phyloP scores from a whole-genome alignment of 2,113 vertebrate species.

The Oxyura jamaicensis region DNA sequence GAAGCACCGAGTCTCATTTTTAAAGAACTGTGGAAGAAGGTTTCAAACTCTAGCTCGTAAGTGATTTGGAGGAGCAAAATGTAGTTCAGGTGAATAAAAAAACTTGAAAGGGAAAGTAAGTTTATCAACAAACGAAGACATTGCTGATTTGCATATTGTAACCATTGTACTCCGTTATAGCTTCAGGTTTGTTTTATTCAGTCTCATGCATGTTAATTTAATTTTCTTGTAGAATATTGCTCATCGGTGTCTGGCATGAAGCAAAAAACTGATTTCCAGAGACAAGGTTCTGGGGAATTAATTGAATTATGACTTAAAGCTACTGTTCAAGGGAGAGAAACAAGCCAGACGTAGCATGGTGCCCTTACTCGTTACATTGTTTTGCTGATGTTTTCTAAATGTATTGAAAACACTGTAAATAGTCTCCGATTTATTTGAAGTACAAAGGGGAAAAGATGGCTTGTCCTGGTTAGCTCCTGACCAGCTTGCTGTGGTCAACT shows the following conservation, averaged over 20 bases:
- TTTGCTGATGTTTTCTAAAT: neutral
- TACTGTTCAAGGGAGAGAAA: neutral
- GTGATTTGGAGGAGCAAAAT: neutral
- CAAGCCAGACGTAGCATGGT: neutral
- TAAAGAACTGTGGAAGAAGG: neutral
- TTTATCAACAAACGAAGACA: neutral
- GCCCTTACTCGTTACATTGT: neutral
- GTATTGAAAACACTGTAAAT: neutral
- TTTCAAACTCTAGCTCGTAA: slow-evolving; percentile 38
- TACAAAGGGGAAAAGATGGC: neutral
- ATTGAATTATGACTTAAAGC: neutral
- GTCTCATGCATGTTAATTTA: neutral
- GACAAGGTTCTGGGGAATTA: neutral
- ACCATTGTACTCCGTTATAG: neutral
- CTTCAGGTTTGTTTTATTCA: neutral
- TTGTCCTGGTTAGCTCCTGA: neutral
- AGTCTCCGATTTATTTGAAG: neutral
- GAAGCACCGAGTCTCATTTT: neutral
- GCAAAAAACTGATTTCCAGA: neutral
- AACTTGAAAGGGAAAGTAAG: neutral
- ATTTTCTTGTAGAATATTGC: neutral
- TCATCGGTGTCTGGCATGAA: neutral
- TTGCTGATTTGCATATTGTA: neutral
- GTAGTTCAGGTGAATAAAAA: neutral
- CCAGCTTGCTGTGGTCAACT: neutral